phyloP scores from a whole-genome alignment of 1,140 invertebrate genomes.

The Papilio dardanus region DNA sequence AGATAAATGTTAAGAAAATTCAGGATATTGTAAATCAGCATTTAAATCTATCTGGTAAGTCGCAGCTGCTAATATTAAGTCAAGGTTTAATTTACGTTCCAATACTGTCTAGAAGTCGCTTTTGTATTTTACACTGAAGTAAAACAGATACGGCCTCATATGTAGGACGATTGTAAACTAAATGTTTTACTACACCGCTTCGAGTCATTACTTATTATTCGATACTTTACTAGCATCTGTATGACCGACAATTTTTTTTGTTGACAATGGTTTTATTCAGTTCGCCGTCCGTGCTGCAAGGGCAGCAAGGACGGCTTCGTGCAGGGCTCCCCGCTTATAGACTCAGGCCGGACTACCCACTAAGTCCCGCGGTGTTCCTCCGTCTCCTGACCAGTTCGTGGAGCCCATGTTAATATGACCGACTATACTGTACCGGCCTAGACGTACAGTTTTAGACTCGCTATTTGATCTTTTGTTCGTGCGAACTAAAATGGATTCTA shows the following conservation, averaged over 20 bases:
- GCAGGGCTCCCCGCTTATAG: no score
- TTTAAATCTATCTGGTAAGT: not conserved
- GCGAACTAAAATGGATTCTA: no score
- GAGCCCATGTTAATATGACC: no score
- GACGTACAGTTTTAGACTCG: no score
- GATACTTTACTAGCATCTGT: not conserved
- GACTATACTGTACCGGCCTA: no score
- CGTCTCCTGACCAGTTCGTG: no score
- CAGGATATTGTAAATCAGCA: conserved; percentile 20
- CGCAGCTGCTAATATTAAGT: not conserved
- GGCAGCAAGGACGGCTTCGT: no score
- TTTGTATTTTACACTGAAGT: conserved; percentile 10
- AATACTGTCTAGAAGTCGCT: not conserved
- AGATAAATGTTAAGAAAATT: conserved; percentile 25
- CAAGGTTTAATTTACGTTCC: not conserved
- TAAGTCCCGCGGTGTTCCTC: no score
- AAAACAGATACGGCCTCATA: conserved; percentile 10
- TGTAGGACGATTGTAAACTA: conserved; percentile 20
- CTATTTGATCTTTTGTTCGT: no score
- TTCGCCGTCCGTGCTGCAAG: no score
- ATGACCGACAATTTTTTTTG: not conserved
- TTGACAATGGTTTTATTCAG: no score
- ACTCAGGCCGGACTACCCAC: no score
- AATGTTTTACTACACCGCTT: conserved; percentile 9
- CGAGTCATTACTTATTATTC: conserved; percentile 7